phyloP scores from a whole-genome alignment of 2,888 invertebrate genomes.

The Frankliniella fusca region DNA sequence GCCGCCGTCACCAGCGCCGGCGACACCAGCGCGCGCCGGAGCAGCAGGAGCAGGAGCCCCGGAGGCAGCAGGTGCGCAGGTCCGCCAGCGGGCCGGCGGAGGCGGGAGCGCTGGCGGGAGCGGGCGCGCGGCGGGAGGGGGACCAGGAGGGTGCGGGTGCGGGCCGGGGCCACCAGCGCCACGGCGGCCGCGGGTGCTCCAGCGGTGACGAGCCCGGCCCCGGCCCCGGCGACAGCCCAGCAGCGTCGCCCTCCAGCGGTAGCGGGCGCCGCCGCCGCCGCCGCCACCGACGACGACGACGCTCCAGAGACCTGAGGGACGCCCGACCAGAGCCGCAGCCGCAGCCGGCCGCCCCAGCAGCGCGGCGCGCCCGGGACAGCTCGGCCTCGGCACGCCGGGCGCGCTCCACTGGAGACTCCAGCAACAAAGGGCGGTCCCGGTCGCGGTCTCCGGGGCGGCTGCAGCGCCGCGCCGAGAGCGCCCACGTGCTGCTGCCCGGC shows the following conservation, averaged over 20 bases:
- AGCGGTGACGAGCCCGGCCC: neutral
- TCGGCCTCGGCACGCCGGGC: neutral
- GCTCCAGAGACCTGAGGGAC: no score
- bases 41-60: neutral
- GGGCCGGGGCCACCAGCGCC: no score
- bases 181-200: neutral
- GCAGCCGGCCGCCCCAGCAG: no score
- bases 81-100: neutral
- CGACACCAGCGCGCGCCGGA: neutral
- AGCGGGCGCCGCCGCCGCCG: no score
- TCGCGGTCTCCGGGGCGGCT: neutral
- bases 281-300: no score
- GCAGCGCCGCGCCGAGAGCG: constrained; percentile 1
- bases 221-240: no score
- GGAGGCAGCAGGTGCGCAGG: neutral
- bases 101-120: neutral
- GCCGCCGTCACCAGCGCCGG: neutral
- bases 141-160: neutral
- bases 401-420: neutral
- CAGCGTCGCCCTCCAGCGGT: no score
- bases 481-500: neutral
- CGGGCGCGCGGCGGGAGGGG: neutral
- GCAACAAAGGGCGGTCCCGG: neutral
- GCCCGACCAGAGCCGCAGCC: no score
- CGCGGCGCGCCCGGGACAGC: neutral